Base-by-base conservation (phyloP, 35 echinoderm and acorn worm species). In the Hemicentrotus pulcherrimus region DNA sequence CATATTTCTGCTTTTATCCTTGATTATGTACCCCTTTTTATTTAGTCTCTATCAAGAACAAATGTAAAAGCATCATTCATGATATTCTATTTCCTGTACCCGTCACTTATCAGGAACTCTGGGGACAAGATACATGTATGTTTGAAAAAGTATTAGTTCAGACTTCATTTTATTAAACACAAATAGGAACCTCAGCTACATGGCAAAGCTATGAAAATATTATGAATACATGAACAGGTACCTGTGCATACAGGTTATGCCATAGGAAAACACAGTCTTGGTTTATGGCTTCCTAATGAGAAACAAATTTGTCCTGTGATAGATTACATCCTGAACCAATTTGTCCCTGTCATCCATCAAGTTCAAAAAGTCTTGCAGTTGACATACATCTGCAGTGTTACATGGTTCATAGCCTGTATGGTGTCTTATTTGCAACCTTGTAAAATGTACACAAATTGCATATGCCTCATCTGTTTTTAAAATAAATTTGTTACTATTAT, bases 281-380 rank as follows among this genome's bases (percentile, higher is more conserved):
- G 65, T 22, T 41, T 78, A 78, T 78, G 65, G 7, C 65, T 78
- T 78, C 65, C 65, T 90, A 90, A 90, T 90, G 46, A 90, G 88
- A 90, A 90, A 90, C 88, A 90, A 33, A 90, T 90, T 90, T 46
- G 31, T 47, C 88, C 46, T 78, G 88, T 90, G 88, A 90, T 90
- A 47, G 46, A 90, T 90, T 90, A 47, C 88, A 90, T 90, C 88
- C 88, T 90, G 88, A 90, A 78, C 65, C 65, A 78, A 78, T 78
- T 78, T 78, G 65, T 78, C n/a, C 65, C n/a, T 78, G 65, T 78
- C 65, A 78, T 78, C 65, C 65, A 78, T 78, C 65, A 78, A 78
- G 65, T 78, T 78, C 65, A 78, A 28, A 78, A 22, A 78, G 65
- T 78, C 65, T n/a, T 7, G 18, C 61, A 70, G 61, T 78, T 78